phyloP scores from a whole-genome alignment of 1,140 invertebrate genomes.

The Dermatophagoides farinae region DNA sequence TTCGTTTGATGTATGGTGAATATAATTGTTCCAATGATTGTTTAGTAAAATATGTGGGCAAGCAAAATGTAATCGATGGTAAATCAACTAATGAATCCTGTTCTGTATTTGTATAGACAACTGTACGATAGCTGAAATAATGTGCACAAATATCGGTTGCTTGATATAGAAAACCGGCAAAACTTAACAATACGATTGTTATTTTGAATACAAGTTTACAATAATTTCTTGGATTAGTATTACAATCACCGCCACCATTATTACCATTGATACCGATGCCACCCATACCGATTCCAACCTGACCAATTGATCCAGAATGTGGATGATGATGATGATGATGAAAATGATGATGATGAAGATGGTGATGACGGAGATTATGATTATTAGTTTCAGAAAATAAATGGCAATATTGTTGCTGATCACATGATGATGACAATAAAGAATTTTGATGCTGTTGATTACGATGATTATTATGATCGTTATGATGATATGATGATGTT shows the following conservation, averaged over 20 bases:
- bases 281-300: too few relatives aligned
- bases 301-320: too few relatives aligned
- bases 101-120: slow-evolving; percentile 12
- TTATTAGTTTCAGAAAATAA: too few relatives aligned
- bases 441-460: too few relatives aligned
- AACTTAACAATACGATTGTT: slow-evolving; percentile 2
- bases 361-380: too few relatives aligned
- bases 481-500: too few relatives aligned
- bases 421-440: too few relatives aligned
- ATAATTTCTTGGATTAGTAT: slow-evolving; percentile 1
- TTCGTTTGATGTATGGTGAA: slow-evolving; percentile 3
- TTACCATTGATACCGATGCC: not conserved
- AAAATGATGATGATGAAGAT: too few relatives aligned
- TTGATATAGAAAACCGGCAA: slow-evolving; percentile 13
- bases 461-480: too few relatives aligned
- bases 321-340: too few relatives aligned
- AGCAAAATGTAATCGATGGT: slow-evolving; percentile 8
- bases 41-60: slow-evolving; percentile 12
- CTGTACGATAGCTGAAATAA: slow-evolving; percentile 11
- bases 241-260: not conserved
- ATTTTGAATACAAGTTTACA: slow-evolving; percentile 9
- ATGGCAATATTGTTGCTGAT: too few relatives aligned
- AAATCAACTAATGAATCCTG: slow-evolving; percentile 11
- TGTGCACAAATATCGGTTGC: slow-evolving; percentile 8
- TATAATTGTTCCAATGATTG: not conserved